Base-by-base conservation (phyloP, 2,797 vertebrate genomes). In the Onychomys torridus region DNA sequence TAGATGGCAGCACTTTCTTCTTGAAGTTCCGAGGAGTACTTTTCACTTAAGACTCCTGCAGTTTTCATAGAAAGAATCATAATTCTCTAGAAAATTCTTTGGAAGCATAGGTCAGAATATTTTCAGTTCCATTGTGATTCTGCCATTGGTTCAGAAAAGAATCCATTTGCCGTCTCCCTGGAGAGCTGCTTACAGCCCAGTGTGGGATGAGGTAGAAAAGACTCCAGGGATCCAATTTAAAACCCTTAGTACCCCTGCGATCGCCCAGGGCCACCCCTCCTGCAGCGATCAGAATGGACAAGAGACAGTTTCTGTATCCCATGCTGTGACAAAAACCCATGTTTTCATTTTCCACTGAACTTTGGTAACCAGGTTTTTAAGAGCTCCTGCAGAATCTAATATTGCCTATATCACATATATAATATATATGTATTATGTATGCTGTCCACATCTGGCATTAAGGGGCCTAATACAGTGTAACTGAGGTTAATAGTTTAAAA, bases 1-100 rank as follows among this genome's bases (percentile, higher is more conserved):
- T 92, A 98, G 98, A 76, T 98, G 97, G 97, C 97, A 98, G 96
- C 86, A 96, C 95, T 90, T 92, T 95, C 94, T 96, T 90, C 97
- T 55, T 32, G 27, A 91, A 94, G 73, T 27, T 32, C 7, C 2
- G 21, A 76, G 7, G 32, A 86, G 61, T 77, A 40, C 40, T 87
- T 93, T 78, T 61, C 55, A 40, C 59, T 88, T 46, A 73, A 73
- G 43, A 73, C 46, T 81, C 63, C 87, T 57, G 59, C 32, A 75
- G 91, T 96, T 96, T 94, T 96, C 93, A 46, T 92, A 94, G 95
- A 96, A 94, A 97, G 90, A 95, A 61, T 91, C 61, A 73, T 29
- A 71, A 23, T 92, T 96, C 65, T 96, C 76, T 96, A 86, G 85
- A 97, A 92, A 94, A 84, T 93, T 97, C 82, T 90, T 94, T 94